Conservation (phyloP, 2,113 vertebrate species). For the Xenopus tropicalis region DNA sequence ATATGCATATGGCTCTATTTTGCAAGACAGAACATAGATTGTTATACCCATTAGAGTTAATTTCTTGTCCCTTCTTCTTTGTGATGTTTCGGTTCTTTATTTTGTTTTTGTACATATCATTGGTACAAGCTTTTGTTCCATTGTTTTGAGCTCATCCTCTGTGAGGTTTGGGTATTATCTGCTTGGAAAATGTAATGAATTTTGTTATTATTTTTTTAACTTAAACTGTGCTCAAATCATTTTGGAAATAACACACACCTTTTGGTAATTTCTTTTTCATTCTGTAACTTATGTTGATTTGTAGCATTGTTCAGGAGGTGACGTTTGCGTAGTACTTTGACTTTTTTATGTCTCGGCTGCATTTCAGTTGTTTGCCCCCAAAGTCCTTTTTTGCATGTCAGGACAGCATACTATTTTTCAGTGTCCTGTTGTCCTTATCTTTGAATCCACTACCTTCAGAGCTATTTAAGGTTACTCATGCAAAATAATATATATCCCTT, state of each 20-base stretch:
- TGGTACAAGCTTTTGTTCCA: neutral
- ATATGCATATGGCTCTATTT: neutral
- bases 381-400: neutral
- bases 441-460: too few relatives aligned
- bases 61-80: neutral
- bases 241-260: neutral
- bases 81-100: neutral
- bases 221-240: neutral
- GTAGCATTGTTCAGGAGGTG: too few relatives aligned
- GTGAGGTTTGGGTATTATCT: neutral
- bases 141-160: neutral
- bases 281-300: too few relatives aligned
- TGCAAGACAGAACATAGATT: neutral
- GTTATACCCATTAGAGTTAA: neutral
- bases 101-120: neutral
- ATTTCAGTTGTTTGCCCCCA: neutral
- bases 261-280: neutral
- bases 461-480: too few relatives aligned
- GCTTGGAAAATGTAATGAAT: neutral
- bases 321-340: too few relatives aligned
- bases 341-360: neutral
- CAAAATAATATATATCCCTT: too few relatives aligned
- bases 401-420: neutral
- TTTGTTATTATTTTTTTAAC: neutral
- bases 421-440: neutral